Conservation (phyloP, 1,140 invertebrate species). For the Agraylea sexmaculata region DNA sequence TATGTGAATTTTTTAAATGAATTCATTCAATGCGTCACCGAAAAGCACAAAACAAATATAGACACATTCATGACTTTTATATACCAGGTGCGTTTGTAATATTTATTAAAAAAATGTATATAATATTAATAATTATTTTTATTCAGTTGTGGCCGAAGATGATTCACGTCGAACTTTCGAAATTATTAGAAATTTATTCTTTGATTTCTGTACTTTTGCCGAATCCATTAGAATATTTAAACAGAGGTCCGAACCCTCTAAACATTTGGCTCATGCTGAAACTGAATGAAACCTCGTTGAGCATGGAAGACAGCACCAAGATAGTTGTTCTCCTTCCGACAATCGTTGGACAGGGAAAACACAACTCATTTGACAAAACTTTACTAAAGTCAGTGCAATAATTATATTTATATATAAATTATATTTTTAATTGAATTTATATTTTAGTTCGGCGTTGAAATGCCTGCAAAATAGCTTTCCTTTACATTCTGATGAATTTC, state of each 20-base stretch:
- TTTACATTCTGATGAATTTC: slow-evolving; percentile 8
- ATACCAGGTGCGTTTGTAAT: too few species aligned
- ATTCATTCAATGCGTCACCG: too few species aligned
- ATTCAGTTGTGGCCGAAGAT: slow-evolving; percentile 13
- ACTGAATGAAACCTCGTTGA: not conserved
- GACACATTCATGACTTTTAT: too few species aligned
- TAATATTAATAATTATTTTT: not conserved
- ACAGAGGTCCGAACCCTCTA: not conserved
- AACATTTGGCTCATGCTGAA: slow-evolving; percentile 5
- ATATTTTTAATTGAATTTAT: not conserved
- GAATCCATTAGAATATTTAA: slow-evolving; percentile 5
- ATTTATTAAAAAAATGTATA: too few species aligned
- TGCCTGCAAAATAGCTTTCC: slow-evolving; percentile 10
- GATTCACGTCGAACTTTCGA: not conserved
- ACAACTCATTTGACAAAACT: not conserved
- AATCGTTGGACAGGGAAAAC: slow-evolving; percentile 2
- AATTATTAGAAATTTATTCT: slow-evolving; percentile 9
- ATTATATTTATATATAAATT: not conserved
- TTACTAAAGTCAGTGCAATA: not conserved
- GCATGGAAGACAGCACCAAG: slow-evolving; percentile 5
- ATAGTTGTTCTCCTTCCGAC: slow-evolving; percentile 8
- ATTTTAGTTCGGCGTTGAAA: slow-evolving; percentile 11
- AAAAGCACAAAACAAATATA: too few species aligned
- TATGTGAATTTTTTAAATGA: too few species aligned
- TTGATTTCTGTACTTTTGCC: slow-evolving; percentile 12